phyloP scores from a whole-genome alignment of 2,888 invertebrate species.

The Unio delphinus region DNA sequence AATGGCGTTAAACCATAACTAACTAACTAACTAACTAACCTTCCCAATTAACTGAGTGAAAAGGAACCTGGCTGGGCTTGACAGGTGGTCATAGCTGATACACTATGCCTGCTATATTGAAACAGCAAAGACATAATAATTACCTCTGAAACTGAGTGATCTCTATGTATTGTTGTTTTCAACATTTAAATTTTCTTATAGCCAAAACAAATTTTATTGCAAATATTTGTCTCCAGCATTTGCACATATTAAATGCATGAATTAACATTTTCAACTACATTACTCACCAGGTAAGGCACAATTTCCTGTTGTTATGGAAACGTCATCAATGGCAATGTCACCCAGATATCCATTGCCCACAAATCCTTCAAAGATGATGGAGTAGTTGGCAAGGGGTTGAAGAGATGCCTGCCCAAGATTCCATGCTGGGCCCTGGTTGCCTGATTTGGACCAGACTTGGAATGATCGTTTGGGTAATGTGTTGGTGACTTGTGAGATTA shows the following conservation, averaged over 20 bases:
- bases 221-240: background rate
- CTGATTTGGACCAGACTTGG: slow-evolving; percentile 38
- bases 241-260: background rate
- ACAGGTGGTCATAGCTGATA: too few relatives aligned
- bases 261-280: background rate
- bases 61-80: too few relatives aligned
- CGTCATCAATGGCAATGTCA: slow-evolving; percentile 66
- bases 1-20: too few relatives aligned
- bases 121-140: too few relatives aligned
- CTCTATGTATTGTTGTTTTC: too few relatives aligned
- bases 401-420: slow-evolving; percentile 43
- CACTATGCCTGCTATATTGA: too few relatives aligned
- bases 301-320: slow-evolving; percentile 47
- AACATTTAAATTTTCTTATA: background rate
- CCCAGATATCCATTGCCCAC: slow-evolving; percentile 49
- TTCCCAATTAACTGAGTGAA: too few relatives aligned
- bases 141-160: too few relatives aligned
- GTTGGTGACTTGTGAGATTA: slow-evolving; percentile 23
- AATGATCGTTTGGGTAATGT: slow-evolving; percentile 4
- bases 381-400: slow-evolving; percentile 36
- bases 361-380: slow-evolving; percentile 59
- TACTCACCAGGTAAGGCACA: slow-evolving; percentile 49
- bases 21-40: too few relatives aligned
- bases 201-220: background rate
- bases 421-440: slow-evolving; percentile 52